A percentile compares a stretch with the other conserved stretches of the same genome.
Evolutionary conservation across 2,888 invertebrate species (phyloP).

Genomic region (Scaptomyza parva): DNA sequence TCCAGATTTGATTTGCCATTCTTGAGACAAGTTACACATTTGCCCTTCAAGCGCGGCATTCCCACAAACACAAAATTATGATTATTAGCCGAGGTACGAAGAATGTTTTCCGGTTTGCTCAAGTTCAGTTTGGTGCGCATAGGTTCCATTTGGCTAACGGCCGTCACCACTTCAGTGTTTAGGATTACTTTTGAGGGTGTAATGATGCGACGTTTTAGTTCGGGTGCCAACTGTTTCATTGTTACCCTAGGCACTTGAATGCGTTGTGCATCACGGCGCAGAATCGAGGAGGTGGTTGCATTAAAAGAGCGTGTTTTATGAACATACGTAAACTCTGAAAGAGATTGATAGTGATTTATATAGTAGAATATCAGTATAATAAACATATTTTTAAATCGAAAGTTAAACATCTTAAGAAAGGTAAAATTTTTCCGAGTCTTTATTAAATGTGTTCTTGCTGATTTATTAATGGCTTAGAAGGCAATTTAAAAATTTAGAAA

Average conservation of each 20-base stretch:
- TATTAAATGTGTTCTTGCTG: slow-evolving; percentile 30
- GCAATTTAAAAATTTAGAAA: neutral
- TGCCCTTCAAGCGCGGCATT: slow-evolving; percentile 81
- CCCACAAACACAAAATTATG: slow-evolving; percentile 82
- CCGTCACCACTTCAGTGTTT: neutral
- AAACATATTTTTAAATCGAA: neutral
- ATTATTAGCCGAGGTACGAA: slow-evolving; percentile 74
- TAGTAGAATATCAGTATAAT: neutral
- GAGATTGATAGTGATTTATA: neutral
- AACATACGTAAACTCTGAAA: slow-evolving; percentile 26
- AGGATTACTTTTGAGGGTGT: neutral
- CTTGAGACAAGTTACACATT: slow-evolving; percentile 83
- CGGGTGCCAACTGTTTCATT: slow-evolving; percentile 17
- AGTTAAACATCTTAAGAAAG: slow-evolving; percentile 13
- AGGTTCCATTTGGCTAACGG: slow-evolving; percentile 15
- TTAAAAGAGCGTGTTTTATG: slow-evolving; percentile 7
- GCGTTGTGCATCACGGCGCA: slow-evolving; percentile 36
- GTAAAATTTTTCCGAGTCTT: slow-evolving; percentile 2
- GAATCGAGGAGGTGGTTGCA: neutral
- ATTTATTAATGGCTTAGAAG: neutral
- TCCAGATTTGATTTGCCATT: slow-evolving; percentile 52
- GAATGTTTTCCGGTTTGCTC: slow-evolving; percentile 72
- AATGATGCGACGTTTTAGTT: slow-evolving; percentile 19
- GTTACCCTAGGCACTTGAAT: slow-evolving; percentile 14
- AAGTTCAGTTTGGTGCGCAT: slow-evolving; percentile 42